Evolutionary conservation across 2,888 invertebrate genomes (phyloP).

Genomic region (Rhorus exstirpatorius): DNA sequence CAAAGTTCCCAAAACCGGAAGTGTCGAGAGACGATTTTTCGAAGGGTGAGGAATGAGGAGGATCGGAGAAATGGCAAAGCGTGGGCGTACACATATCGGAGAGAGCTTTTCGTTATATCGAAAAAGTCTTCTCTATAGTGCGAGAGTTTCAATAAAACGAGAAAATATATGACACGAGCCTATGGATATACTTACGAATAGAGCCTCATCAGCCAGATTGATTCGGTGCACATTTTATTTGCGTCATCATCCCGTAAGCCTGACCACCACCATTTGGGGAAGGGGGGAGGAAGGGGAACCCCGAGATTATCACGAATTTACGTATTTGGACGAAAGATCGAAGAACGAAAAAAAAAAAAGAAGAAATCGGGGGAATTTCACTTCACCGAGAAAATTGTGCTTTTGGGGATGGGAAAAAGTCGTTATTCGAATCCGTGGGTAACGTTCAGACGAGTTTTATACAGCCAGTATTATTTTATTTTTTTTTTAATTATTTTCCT

Average conservation of each 20-base stretch:
- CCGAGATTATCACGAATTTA: slow-evolving; percentile 26
- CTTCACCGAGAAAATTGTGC: background rate
- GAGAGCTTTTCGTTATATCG: no score
- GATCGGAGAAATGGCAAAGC: no score
- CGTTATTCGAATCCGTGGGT: background rate
- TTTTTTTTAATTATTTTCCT: no score
- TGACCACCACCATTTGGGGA: slow-evolving; percentile 69
- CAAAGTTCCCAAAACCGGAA: no score
- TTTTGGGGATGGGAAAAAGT: background rate
- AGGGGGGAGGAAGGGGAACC: slow-evolving; percentile 15
- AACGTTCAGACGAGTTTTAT: background rate
- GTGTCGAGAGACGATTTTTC: no score
- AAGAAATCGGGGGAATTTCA: background rate
- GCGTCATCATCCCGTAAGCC: slow-evolving; percentile 79
- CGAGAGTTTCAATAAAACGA: no score
- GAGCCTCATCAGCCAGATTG: slow-evolving; percentile 84
- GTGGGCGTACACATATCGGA: no score
- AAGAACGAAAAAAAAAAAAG: background rate
- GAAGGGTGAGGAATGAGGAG: no score
- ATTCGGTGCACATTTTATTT: slow-evolving; percentile 81
- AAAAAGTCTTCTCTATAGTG: no score
- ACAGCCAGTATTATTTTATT: background rate
- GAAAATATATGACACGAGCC: no score
- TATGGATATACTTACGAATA: slow-evolving; percentile 82
- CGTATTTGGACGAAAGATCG: background rate